A percentile compares a stretch with the other conserved stretches of the same genome.
Conservation (phyloP, 2,797 vertebrate genomes). For the Phyllotis vaccarum region DNA sequence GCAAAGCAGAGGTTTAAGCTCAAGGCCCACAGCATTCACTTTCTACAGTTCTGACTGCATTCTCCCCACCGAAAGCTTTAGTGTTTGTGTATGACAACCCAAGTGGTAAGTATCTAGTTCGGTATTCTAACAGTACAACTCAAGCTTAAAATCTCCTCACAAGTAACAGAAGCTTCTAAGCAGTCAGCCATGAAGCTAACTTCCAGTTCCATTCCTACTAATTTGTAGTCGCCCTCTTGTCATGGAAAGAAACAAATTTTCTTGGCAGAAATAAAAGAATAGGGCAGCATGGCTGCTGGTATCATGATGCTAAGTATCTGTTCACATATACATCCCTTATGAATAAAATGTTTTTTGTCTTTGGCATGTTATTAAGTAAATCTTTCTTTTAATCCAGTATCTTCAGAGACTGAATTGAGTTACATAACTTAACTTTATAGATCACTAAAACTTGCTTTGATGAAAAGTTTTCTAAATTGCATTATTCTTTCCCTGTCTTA, state of each 20-base stretch:
- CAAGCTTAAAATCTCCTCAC: conserved; percentile 25
- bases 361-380: conserved; percentile 39
- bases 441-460: conserved; percentile 9
- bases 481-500: conserved; percentile 52
- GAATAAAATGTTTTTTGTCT: background rate
- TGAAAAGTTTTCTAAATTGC: conserved; percentile 26
- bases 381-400: background rate
- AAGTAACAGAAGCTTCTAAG: conserved; percentile 17
- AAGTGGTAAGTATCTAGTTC: background rate
- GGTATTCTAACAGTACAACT: conserved; percentile 9
- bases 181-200: background rate
- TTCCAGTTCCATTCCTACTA: background rate
- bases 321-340: background rate
- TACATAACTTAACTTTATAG: background rate
- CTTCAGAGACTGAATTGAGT: conserved; percentile 55
- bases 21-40: conserved; percentile 54
- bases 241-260: conserved; percentile 42
- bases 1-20: conserved; percentile 49
- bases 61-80: background rate
- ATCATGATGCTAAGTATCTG: background rate
- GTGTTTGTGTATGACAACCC: background rate
- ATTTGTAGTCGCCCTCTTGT: background rate
- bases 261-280: conserved; percentile 23
- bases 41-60: conserved; percentile 20
- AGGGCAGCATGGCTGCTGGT: background rate